Evolutionary conservation across 2,797 vertebrate genomes (phyloP), one percentile per base, ranked within the genome.

Genomic region (Megaceryle alcyon): DNA sequence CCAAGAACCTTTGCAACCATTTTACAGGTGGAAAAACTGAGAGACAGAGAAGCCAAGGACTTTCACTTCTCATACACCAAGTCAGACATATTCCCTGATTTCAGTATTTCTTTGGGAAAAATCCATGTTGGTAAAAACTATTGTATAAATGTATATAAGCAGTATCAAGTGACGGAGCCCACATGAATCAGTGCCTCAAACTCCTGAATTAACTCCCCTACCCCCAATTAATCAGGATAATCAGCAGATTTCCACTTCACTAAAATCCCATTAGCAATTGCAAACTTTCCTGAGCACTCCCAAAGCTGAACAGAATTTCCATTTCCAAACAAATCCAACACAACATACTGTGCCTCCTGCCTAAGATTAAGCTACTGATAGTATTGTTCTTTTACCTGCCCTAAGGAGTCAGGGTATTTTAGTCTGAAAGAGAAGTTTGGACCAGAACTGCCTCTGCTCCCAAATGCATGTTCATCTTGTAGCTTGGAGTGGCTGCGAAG

Each of bases 171-270:
- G 37, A 43, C 37, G 28, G 7, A 86, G 5, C 14, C 15, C 54
- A 59, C 5, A 16, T 0, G 0, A 86, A 12, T 15, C 0, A 0
- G 25, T 60, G 16, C 21, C 48, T 86, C 37, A 53, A 66, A 59
- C 7, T 77, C 25, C 29, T 29, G 21, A 80, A 60, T 60, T 31
- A 51, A 43, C 3, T 53, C 20, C 28, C 8, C 14, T 23, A 25
- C 4, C 12, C 16, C 7, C 7, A 88, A 23, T 59, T 69, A 92
- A 68, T 56, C n/a, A 72, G 29, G 35, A 79, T 41, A 78, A 79
- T 51, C 29, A 59, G 12, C 68, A 82, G 37, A 64, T 77, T 91
- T 88, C 44, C 48, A 51, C 17, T 19, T 89, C 75, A 65, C 60
- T 85, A 75, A 85, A 93, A 59, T 79, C 51, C 54, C 49, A 28